A percentile compares a stretch with the other conserved stretches of the same genome.
Evolutionary conservation across 2,113 vertebrate genomes (phyloP).

Genomic region (Boulengerochromis microlepis): DNA sequence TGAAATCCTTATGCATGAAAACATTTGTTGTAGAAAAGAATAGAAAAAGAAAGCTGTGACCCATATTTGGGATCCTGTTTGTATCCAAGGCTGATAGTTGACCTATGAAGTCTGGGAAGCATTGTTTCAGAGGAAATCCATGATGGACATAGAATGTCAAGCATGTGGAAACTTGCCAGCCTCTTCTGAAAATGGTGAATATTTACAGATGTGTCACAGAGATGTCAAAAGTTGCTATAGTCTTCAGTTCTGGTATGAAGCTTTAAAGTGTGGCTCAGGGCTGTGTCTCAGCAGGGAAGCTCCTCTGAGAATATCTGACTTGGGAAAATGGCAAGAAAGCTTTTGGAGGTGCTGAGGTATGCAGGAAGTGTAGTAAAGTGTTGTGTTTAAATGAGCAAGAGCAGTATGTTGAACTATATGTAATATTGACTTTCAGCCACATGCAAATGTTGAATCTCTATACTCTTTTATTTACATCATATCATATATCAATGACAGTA

Average conservation of each 20-base stretch:
- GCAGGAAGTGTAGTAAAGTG: not conserved
- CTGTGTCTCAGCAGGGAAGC: not conserved
- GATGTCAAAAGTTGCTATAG: not conserved
- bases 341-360: not conserved
- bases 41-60: not conserved
- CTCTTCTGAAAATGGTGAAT: not conserved
- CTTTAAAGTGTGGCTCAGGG: not conserved
- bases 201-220: constrained; percentile 2
- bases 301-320: not conserved
- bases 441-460: not conserved
- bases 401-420: not conserved
- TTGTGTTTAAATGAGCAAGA: not conserved
- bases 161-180: not conserved
- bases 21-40: not conserved
- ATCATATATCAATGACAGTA: not conserved
- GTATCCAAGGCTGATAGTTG: not conserved
- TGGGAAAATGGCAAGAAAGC: not conserved
- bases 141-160: not conserved
- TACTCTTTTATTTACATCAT: not conserved
- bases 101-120: not conserved
- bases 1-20: not conserved
- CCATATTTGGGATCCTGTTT: not conserved
- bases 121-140: not conserved
- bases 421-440: not conserved
- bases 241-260: not conserved